Evolutionary conservation across 2,113 vertebrate genomes (phyloP).

Genomic region (Oxygymnocypris stewartii): DNA sequence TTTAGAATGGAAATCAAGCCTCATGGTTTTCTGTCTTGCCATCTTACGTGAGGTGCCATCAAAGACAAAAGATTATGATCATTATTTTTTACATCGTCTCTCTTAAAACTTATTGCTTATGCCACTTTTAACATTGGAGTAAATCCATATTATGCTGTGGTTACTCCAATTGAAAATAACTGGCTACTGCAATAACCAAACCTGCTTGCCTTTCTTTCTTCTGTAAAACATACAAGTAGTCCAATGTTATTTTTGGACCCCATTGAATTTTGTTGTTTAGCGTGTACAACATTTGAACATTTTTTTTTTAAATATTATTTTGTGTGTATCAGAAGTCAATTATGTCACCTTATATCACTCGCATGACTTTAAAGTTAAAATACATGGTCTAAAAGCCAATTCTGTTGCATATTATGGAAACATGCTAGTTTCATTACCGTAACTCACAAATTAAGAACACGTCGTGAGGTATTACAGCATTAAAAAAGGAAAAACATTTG

Average conservation of each 20-base stretch:
- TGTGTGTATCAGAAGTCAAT: neutral
- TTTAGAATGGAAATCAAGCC: slow-evolving; percentile 26
- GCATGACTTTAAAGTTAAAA: neutral
- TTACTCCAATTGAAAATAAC: slow-evolving; percentile 65
- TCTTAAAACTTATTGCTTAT: slow-evolving; percentile 59
- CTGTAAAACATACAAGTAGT: neutral
- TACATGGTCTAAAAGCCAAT: neutral
- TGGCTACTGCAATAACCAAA: slow-evolving; percentile 1
- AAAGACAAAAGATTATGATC: slow-evolving; percentile 62
- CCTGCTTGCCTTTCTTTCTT: neutral
- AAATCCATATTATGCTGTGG: slow-evolving; percentile 65
- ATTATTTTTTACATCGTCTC: slow-evolving; percentile 65
- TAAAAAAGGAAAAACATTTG: slow-evolving; percentile 3
- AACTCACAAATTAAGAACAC: neutral
- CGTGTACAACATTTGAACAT: too few species aligned
- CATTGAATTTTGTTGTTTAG: neutral
- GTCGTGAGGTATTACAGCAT: neutral
- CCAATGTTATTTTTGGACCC: too few species aligned
- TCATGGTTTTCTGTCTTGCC: slow-evolving; percentile 44
- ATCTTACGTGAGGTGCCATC: slow-evolving; percentile 59
- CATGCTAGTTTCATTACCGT: slow-evolving; percentile 21
- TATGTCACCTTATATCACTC: neutral
- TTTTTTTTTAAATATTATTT: too few species aligned
- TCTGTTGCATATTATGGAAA: neutral
- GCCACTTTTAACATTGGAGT: slow-evolving; percentile 53